Evolutionary conservation across 1,140 invertebrate genomes (phyloP).

Genomic region (Anastrepha obliqua): DNA sequence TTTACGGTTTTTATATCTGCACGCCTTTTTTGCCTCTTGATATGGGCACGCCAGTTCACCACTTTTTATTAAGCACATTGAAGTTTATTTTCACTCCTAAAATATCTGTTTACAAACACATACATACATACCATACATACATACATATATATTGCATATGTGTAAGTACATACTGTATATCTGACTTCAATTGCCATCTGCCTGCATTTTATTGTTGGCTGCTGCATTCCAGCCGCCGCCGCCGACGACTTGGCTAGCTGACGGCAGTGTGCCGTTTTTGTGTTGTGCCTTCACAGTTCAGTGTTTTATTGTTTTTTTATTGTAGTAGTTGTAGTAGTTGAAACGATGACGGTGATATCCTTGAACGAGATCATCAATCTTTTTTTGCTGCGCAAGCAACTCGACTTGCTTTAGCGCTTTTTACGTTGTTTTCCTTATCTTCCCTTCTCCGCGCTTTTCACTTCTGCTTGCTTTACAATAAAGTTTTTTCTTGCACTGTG

Average conservation of each 20-base stretch:
- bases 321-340: slow-evolving; percentile 7
- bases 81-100: slow-evolving; percentile 41
- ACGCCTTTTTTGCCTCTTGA: background rate
- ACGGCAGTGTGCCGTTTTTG: background rate
- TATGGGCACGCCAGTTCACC: background rate
- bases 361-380: slow-evolving; percentile 64
- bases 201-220: slow-evolving; percentile 43
- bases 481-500: background rate
- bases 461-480: no score
- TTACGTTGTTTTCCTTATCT: background rate
- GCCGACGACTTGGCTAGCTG: slow-evolving; percentile 32
- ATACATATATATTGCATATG: background rate
- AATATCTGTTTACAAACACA: background rate
- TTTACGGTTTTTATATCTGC: background rate
- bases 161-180: no score
- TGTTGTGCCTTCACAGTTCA: background rate
- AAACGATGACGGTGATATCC: slow-evolving; percentile 56
- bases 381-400: slow-evolving; percentile 46
- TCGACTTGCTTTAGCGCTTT: slow-evolving; percentile 2
- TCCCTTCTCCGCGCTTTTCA: background rate
- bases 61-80: slow-evolving; percentile 12
- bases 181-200: background rate
- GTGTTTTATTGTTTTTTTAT: background rate
- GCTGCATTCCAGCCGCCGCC: slow-evolving; percentile 21
- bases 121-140: background rate